Evolutionary conservation across 2,797 vertebrate species (phyloP), one percentile per base, ranked within the genome.

Genomic region (Scomberomorus guttatus): DNA sequence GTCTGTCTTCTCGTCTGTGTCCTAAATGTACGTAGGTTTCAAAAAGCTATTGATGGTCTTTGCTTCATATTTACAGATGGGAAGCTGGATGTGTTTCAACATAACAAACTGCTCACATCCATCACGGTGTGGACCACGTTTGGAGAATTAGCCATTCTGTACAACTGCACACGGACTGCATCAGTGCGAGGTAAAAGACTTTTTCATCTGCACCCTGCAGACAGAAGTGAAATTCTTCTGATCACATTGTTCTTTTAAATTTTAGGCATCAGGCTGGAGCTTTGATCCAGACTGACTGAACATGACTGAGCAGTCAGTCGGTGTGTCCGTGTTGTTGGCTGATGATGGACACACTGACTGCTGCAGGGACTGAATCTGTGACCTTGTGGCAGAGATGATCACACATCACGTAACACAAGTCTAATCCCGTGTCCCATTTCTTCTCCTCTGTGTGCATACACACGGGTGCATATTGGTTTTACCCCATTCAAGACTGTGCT

Each of bases 141-240:
- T 91, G 97, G 98, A 57, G 98, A 99, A 84, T 80, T 98, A 32
- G 97, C 97, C 56, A 97, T 99, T 79, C 94, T 99, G 46, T 98
- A 98, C 92, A 99, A 99, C 93, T 98, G 97, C 86, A 98, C 96
- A 0, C 93, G 97, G 84, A 99, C 97, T 0, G 97, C 97, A 1
- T 98, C 97, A 0, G 97, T 99, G 62, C 96, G 96, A 97, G 97
- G 98, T 98, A 93, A 85, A 48, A 10, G 5, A 11, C 1, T 61
- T 46, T 25, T 11, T 39, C 14, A 44, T 22, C 0, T 34, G 6
- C 6, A 6, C 29, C 6, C 29, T 32, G 29, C 6, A 32, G 29
- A 6, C 29, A 32, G 6, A 32, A 32, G 4, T 32, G 18, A 48
- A 6, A 7, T 7, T 12, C 22, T 64, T 14, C 18, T 9, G 0